Evolutionary conservation across 2,113 vertebrate species (phyloP).

Genomic region (Neodon shergylaensis): DNA sequence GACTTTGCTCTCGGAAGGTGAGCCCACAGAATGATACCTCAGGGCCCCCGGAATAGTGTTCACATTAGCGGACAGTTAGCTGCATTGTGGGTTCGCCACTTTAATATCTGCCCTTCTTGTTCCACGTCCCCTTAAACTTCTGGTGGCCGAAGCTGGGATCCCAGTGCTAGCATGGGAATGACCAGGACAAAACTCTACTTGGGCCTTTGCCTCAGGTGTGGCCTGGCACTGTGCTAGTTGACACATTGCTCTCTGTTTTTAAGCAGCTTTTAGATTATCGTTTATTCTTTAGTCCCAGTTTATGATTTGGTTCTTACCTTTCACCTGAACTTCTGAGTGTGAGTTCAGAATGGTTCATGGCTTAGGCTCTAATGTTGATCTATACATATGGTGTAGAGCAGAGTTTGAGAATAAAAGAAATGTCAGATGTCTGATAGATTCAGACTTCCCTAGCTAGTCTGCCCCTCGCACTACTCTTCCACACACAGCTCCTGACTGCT

Average conservation of each 20-base stretch:
- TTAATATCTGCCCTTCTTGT: neutral
- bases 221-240: neutral
- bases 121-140: neutral
- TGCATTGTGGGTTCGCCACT: neutral
- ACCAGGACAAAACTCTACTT: neutral
- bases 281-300: slow-evolving; percentile 48
- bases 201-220: neutral
- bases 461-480: neutral
- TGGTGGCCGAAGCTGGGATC: neutral
- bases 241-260: slow-evolving; percentile 24
- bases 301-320: slow-evolving; percentile 33
- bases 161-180: neutral
- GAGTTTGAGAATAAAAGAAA: slow-evolving; percentile 61
- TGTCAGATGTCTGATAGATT: neutral
- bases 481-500: slow-evolving; percentile 18
- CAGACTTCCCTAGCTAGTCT: neutral
- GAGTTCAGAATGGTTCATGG: slow-evolving; percentile 40
- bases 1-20: neutral
- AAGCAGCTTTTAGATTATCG: slow-evolving; percentile 21
- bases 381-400: slow-evolving; percentile 14
- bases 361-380: neutral
- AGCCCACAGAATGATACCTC: neutral
- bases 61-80: neutral
- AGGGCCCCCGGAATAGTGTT: neutral
- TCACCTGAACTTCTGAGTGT: slow-evolving; percentile 48